Conservation (phyloP, 2,797 vertebrate species). For the Poecilia velifera region DNA sequence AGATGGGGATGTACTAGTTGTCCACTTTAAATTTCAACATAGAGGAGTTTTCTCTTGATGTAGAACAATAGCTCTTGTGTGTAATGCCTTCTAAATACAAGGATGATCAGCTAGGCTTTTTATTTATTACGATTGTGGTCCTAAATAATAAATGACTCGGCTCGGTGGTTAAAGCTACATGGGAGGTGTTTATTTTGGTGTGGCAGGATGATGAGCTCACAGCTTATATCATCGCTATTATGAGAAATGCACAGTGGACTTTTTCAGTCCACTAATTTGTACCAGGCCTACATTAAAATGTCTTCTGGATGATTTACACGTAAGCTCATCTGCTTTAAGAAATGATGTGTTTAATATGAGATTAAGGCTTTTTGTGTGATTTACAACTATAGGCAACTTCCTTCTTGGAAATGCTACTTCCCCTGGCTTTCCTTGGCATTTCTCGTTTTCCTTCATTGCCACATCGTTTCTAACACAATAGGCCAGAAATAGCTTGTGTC, state of each 20-base stretch:
- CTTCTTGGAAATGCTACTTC: conserved; percentile 37
- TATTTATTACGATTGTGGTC: neutral
- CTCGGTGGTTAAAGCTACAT: neutral
- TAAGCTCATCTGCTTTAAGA: neutral
- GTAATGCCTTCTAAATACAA: neutral
- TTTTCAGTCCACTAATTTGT: neutral
- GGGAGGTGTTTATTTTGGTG: neutral
- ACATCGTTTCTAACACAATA: conserved; percentile 63
- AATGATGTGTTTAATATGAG: neutral
- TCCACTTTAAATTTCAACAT: neutral
- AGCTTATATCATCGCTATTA: neutral
- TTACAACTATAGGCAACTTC: conserved; percentile 6
- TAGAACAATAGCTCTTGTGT: neutral
- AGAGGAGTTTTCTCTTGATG: neutral
- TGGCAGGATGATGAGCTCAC: neutral
- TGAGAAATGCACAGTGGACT: neutral
- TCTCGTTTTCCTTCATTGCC: conserved; percentile 46
- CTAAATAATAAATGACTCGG: neutral
- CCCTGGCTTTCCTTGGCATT: conserved; percentile 24
- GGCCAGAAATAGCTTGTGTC: conserved; percentile 66
- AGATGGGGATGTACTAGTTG: neutral
- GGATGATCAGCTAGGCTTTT: neutral
- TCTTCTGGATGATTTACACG: neutral
- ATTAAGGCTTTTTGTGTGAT: neutral
- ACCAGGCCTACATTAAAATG: neutral